Evolutionary conservation across 2,797 vertebrate genomes (phyloP), one percentile per base, ranked within the genome.

Genomic region (Oryzias sinensis): DNA sequence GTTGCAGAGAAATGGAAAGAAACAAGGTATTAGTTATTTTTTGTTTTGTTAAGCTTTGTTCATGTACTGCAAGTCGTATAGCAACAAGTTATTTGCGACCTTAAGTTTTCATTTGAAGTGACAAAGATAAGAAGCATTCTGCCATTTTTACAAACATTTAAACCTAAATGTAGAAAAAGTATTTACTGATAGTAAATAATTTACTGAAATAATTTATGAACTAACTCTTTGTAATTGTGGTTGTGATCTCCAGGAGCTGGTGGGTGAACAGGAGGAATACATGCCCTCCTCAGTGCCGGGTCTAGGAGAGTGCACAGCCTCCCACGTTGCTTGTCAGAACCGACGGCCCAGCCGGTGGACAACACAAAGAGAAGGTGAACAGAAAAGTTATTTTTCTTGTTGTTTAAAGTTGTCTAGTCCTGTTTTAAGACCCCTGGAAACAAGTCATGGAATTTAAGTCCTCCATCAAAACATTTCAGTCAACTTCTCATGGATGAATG

Each of bases 361-460:
- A 0, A 4, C 79, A 20, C 84, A 84, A 61, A 79, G 80, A 76
- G 85, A 90, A 69, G 85, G 89, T 90, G 53, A 83, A 5, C 37
- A 13, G 41, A 7, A n/a, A 8, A 6, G 1, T 27, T 33, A 4
- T 6, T 49, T 2, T 9, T 29, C 14, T n/a, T 29, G 16, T 29
- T 7, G 8, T 9, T 45, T 17, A 5, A 25, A 45, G 15, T 24
- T 33, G 6, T 9, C 1, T 27, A 5, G 5, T 27, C 25, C 25
- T 27, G 25, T 27, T 27, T 18, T 6, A 5, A 27, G 4, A 27
- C 25, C 25, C 4, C 8, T 33, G 29, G 29, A 9, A 33, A 33
- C 2, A 33, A 33, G 3, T 29, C 29, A 9, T 33, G 33, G 8
- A 11, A 33, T 33, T 3, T 3, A 33, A 33, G 9, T 11, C 33